Evolutionary conservation across 2,797 vertebrate species (phyloP).

Genomic region (Malurus leucopterus): DNA sequence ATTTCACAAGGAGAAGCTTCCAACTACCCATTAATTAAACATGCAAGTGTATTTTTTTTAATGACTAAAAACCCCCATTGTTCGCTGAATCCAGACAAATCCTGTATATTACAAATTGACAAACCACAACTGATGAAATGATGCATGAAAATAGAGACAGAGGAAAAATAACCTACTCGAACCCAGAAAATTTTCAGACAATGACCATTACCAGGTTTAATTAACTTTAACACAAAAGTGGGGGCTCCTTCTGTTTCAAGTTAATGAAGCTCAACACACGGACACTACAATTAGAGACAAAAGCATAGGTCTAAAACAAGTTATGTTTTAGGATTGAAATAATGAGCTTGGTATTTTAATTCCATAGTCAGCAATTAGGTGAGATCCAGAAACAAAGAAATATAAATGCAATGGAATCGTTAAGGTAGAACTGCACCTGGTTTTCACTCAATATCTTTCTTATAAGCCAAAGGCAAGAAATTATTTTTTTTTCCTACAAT

Average conservation of each 20-base stretch:
- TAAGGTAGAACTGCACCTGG: neutral
- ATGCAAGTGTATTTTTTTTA: neutral
- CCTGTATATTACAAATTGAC: neutral
- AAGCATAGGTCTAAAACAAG: constrained; percentile 52
- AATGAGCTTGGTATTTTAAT: constrained; percentile 43
- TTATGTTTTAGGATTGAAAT: constrained; percentile 40
- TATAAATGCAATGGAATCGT: neutral
- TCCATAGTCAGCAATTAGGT: constrained; percentile 15
- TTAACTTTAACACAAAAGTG: constrained; percentile 73
- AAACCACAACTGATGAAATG: constrained; percentile 26
- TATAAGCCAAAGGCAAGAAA: neutral
- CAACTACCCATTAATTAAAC: neutral
- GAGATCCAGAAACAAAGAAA: constrained; percentile 49
- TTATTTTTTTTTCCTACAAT: neutral
- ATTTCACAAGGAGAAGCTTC: neutral
- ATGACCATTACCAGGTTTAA: constrained; percentile 73
- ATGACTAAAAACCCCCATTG: neutral
- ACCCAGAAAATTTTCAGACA: constrained; percentile 62
- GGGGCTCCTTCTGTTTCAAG: constrained; percentile 58
- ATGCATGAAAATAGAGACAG: constrained; percentile 29
- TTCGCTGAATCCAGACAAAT: neutral
- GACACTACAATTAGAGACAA: constrained; percentile 61
- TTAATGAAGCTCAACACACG: constrained; percentile 68
- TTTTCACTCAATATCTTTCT: neutral
- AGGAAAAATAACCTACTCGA: constrained; percentile 42